Base-by-base conservation (phyloP, 2,888 invertebrate species). In the Digitonthophagus gazella region DNA sequence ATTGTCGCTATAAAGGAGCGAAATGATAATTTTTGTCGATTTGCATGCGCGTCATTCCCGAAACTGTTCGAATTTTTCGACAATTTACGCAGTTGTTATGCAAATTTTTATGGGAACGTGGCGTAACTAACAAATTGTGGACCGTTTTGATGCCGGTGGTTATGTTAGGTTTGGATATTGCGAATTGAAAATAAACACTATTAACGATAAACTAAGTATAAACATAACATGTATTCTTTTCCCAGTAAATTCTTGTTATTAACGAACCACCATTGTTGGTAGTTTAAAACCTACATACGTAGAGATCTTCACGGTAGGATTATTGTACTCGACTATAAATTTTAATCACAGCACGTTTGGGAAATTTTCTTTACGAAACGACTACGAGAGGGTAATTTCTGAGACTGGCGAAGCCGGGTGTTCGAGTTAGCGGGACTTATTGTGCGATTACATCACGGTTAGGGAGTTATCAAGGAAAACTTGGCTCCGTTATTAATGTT, bases 261-360 rank as follows among this genome's bases (percentile, higher is more conserved):
- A 44, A 44, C 28, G 28, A 44, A 44, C 28, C 28, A 3, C 6
- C 28, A 44, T 44, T 44, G 28, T 44, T 44, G 11, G 6, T 8
- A 3, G 6, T 44, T 11, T 44, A 8, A 4, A 6, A 4, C 1
- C 8, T 44, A 2, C 6, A 44, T 3, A 44, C 28, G 28, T 11
- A 44, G 28, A 44, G 28, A 44, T 44, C 28, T 44, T 44, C 11
- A 44, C 28, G 28, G 28, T 44, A 6, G 28, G 28, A 44, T 44
- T 44, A 44, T 44, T 11, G 28, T 44, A 44, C 8, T 6, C 28
- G 11, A 44, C 61, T 19, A 18, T 61, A 61, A 61, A 61, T 61
- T 61, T 61, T 61, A 61, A 61, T 61, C 61, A 61, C 20, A n/a
- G 61, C 61, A 61, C 61, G 61, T 61, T 61, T 18, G 61, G 61